Percentiles rank a stretch among this genome's conserved stretches.
phyloP scores from a whole-genome alignment of 2,888 invertebrate genomes.

The Seira ritae region DNA sequence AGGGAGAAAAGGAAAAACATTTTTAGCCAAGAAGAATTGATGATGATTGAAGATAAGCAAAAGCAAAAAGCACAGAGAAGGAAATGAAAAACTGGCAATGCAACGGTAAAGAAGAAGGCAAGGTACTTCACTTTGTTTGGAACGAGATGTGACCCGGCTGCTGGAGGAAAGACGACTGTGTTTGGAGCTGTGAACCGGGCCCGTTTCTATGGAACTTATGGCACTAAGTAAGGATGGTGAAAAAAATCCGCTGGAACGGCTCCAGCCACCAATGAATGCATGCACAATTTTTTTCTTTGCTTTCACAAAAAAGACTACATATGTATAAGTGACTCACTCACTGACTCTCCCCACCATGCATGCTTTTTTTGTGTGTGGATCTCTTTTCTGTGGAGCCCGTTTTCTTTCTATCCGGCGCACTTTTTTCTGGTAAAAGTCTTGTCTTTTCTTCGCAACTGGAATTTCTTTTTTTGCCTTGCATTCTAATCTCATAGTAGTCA shows the following conservation, averaged over 20 bases:
- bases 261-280: conserved; percentile 8
- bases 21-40: background rate
- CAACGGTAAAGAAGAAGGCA: no score
- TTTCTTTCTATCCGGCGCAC: background rate
- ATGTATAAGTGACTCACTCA: conserved; percentile 8
- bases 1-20: background rate
- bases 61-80: background rate
- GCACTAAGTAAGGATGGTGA: background rate
- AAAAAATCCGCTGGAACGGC: conserved; percentile 18
- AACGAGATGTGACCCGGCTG: conserved; percentile 50
- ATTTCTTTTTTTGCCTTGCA: background rate
- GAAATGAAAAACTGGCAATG: background rate
- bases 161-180: conserved; percentile 55
- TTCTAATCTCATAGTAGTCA: background rate
- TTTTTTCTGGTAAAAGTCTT: background rate
- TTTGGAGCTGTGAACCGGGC: conserved; percentile 47
- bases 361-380: background rate
- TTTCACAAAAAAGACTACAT: background rate
- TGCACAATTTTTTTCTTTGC: background rate
- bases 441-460: conserved; percentile 5
- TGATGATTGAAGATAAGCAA: background rate
- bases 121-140: background rate
- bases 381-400: background rate
- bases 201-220: conserved; percentile 55
- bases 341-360: background rate